A percentile compares a stretch with the other conserved stretches of the same genome.
Evolutionary conservation across 2,113 vertebrate genomes (phyloP).

Genomic region (Tricholaema leucomelas): DNA sequence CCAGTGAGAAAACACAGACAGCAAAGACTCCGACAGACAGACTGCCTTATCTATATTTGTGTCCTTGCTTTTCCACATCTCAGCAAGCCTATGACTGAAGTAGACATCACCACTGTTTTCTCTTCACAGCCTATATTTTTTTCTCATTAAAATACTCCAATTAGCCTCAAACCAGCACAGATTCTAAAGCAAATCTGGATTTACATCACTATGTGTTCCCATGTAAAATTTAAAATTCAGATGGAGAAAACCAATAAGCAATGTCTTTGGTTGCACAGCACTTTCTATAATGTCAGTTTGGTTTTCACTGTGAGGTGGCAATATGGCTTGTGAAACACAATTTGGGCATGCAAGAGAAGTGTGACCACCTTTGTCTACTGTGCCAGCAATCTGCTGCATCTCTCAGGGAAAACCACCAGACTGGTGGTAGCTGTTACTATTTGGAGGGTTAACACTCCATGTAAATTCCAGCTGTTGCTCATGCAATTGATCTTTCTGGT

Average conservation of each 20-base stretch:
- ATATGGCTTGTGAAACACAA: slow-evolving; percentile 23
- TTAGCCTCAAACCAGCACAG: too few species aligned
- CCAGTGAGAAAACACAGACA: too few species aligned
- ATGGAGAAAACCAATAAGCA: background rate
- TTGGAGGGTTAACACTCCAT: background rate
- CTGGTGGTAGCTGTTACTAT: background rate
- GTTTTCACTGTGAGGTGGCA: slow-evolving; percentile 1
- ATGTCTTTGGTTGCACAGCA: background rate
- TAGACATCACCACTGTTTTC: too few species aligned
- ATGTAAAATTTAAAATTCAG: background rate
- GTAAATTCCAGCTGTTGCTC: slow-evolving; percentile 36
- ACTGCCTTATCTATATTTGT: too few species aligned
- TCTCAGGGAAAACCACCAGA: background rate
- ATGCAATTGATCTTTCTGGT: background rate
- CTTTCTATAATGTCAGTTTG: background rate
- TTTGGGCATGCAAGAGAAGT: background rate
- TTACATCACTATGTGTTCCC: background rate
- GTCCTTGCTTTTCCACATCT: too few species aligned
- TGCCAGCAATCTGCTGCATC: slow-evolving; percentile 3
- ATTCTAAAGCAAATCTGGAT: background rate
- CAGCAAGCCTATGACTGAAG: too few species aligned
- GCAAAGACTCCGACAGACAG: too few species aligned
- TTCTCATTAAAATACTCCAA: too few species aligned
- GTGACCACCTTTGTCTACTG: background rate
- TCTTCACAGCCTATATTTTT: too few species aligned